These are phyloP conservation scores for Eubasilissa splendida DNA, from an alignment of 2,888 invertebrate species.

Conservation along the genomic window DNA sequence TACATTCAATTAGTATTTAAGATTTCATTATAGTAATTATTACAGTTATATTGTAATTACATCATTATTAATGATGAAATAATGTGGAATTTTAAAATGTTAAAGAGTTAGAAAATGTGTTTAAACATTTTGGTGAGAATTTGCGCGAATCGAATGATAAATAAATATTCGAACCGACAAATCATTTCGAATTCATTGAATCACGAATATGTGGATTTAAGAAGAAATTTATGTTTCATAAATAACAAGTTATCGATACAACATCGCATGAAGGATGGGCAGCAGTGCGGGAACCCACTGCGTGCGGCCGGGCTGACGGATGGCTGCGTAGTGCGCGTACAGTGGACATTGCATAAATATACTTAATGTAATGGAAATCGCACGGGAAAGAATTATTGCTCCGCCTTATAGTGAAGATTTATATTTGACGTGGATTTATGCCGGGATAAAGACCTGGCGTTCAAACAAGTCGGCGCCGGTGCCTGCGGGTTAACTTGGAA, in stretches of 20 bases:
- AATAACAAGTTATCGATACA: conserved; percentile 12
- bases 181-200: too few species aligned
- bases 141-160: not conserved
- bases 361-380: conserved; percentile 41
- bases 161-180: too few species aligned
- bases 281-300: not conserved
- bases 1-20: too few species aligned
- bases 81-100: too few species aligned
- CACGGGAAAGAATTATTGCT: conserved; percentile 36
- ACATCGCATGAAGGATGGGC: not conserved
- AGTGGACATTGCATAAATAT: conserved; percentile 37
- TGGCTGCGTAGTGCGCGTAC: conserved; percentile 16
- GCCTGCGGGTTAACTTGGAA: conserved; percentile 6
- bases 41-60: too few species aligned
- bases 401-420: conserved; percentile 33
- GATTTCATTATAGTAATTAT: too few species aligned
- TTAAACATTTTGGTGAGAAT: too few species aligned
- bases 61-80: too few species aligned
- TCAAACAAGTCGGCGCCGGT: conserved; percentile 14
- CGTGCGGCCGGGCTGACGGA: conserved; percentile 4
- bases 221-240: conserved; percentile 9
- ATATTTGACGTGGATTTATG: conserved; percentile 44
- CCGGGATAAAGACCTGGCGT: not conserved
- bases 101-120: too few species aligned
- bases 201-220: not conserved